A percentile compares a stretch with the other conserved stretches of the same genome.
These are phyloP conservation scores for Danio albolineatus DNA, from an alignment of 2,797 vertebrate genomes.

Conservation along the genomic window DNA sequence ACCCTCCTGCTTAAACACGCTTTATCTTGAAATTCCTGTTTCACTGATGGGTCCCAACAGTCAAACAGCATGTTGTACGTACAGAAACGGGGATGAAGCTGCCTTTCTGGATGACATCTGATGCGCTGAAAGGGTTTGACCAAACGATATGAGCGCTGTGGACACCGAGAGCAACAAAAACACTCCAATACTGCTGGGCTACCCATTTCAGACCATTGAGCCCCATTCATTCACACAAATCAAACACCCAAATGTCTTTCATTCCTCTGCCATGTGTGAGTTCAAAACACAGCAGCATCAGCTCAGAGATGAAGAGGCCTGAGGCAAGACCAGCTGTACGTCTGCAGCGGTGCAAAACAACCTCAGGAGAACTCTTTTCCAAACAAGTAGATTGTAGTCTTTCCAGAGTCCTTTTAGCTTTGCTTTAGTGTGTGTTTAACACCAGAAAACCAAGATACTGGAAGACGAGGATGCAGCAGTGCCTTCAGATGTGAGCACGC, in stretches of 20 bases:
- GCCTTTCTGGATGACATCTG: constrained; percentile 82
- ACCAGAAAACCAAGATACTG: not conserved
- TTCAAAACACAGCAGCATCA: constrained; percentile 10
- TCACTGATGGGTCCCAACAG: not conserved
- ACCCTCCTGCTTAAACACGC: not conserved
- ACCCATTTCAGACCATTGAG: constrained; percentile 71
- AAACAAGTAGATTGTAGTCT: not conserved
- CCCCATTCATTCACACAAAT: constrained; percentile 10
- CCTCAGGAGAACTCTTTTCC: constrained; percentile 1
- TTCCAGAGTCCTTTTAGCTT: constrained; percentile 27
- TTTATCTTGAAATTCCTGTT: not conserved
- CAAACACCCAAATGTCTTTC: not conserved
- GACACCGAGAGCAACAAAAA: constrained; percentile 73
- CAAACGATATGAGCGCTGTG: constrained; percentile 67
- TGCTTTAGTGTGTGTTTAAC: not conserved
- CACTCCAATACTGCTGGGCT: constrained; percentile 78
- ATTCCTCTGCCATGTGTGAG: not conserved
- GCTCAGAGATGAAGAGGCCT: not conserved
- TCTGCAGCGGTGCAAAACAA: constrained; percentile 6
- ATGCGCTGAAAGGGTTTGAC: constrained; percentile 77
- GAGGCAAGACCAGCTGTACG: not conserved
- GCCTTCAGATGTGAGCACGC: not conserved
- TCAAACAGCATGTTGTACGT: constrained; percentile 70
- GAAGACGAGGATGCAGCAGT: not conserved
- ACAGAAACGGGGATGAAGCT: constrained; percentile 73